Evolutionary conservation across 2,888 invertebrate species (phyloP).

Genomic region (Caenorhabditis uteleia): DNA sequence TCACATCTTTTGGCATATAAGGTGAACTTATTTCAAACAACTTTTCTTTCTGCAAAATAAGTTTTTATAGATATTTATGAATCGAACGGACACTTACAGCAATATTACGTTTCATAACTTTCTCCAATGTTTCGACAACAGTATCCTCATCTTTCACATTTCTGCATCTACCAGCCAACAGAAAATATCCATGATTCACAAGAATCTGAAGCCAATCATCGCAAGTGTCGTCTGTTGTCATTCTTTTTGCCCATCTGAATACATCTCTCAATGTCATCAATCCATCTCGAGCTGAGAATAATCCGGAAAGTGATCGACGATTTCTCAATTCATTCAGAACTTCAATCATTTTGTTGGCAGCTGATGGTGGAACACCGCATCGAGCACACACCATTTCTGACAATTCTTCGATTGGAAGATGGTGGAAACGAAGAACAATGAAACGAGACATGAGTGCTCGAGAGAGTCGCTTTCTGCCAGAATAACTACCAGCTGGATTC

Average conservation of each 20-base stretch:
- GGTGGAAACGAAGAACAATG: constrained; percentile 93
- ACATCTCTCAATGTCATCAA: constrained; percentile 65
- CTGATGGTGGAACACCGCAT: constrained; percentile 54
- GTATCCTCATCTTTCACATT: constrained; percentile 82
- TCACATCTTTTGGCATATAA: constrained; percentile 57
- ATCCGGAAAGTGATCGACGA: constrained; percentile 53
- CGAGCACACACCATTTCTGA: constrained; percentile 73
- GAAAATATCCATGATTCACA: constrained; percentile 78
- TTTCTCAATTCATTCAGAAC: constrained; percentile 56
- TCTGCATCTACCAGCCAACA: constrained; percentile 90
- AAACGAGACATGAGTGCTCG: constrained; percentile 96
- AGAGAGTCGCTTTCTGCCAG: constrained; percentile 70
- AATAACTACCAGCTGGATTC: constrained; percentile 91
- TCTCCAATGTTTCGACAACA: constrained; percentile 78
- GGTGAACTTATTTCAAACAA: constrained; percentile 58
- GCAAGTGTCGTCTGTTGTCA: constrained; percentile 41
- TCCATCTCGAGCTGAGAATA: constrained; percentile 61
- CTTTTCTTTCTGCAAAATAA: constrained; percentile 23
- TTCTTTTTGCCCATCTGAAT: constrained; percentile 63
- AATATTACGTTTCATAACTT: constrained; percentile 74
- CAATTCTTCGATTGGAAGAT: constrained; percentile 87
- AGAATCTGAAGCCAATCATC: constrained; percentile 50
- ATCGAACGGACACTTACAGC: constrained; percentile 9
- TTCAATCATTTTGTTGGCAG: constrained; percentile 62
- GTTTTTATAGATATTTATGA: background rate